phyloP scores from a whole-genome alignment of 35 echinoderm and acorn worm species.

The Lytechinus variegatus region DNA sequence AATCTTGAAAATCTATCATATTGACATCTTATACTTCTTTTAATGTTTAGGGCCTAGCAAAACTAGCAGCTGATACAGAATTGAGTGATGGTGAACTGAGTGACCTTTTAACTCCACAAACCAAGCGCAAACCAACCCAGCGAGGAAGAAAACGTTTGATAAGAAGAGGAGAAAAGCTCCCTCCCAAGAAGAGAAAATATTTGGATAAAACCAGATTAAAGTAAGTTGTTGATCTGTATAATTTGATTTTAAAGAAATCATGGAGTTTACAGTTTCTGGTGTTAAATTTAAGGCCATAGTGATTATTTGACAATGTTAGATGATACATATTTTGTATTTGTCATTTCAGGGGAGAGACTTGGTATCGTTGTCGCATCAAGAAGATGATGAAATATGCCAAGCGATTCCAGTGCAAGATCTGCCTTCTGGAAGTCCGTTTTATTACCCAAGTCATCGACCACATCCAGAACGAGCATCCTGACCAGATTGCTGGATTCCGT shows the following conservation, averaged over 20 bases:
- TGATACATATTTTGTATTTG: background rate
- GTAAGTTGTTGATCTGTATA: background rate
- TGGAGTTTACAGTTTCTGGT: background rate
- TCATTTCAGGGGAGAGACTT: constrained; percentile 30
- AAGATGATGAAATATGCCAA: constrained; percentile 46
- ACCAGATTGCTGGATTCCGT: constrained; percentile 33
- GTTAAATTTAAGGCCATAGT: background rate
- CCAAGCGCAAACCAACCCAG: background rate
- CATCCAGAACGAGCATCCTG: constrained; percentile 50
- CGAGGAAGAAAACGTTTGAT: background rate
- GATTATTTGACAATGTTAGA: background rate
- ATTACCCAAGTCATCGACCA: constrained; percentile 48
- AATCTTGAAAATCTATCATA: no score
- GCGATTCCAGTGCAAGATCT: constrained; percentile 46
- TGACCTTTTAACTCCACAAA: background rate
- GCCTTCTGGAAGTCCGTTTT: background rate
- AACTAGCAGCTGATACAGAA: background rate
- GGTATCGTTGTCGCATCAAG: constrained; percentile 50
- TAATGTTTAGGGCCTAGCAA: background rate
- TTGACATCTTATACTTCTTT: no score
- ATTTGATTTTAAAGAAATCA: background rate
- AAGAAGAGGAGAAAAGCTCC: constrained; percentile 23
- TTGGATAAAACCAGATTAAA: constrained; percentile 32
- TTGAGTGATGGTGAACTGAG: background rate
- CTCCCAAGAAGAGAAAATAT: constrained; percentile 46